These are phyloP conservation scores for Euleptes europaea DNA, from an alignment of 2,113 vertebrate genomes.

Conservation along the genomic window DNA sequence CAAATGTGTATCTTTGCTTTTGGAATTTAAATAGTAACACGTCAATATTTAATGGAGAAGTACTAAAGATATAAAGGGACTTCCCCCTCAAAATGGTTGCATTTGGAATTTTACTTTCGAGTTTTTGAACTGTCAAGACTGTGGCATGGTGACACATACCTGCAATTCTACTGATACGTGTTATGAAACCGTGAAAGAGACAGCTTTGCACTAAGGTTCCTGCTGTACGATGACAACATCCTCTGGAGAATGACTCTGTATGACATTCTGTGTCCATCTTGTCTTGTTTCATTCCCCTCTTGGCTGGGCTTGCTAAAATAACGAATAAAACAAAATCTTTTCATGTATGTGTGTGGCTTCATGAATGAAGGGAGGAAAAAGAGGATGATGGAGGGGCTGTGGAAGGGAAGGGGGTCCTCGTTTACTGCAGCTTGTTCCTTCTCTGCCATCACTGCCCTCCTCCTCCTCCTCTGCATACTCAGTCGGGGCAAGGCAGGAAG, in stretches of 20 bases:
- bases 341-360: neutral
- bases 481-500: too few relatives aligned
- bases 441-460: too few relatives aligned
- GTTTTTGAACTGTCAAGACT: neutral
- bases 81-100: neutral
- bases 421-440: too few relatives aligned
- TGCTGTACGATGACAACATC: neutral
- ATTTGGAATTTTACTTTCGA: slow-evolving; percentile 6
- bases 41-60: neutral
- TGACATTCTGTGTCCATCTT: neutral
- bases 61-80: neutral
- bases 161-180: neutral
- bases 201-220: neutral
- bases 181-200: neutral
- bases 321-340: too few relatives aligned
- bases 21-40: neutral
- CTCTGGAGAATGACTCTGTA: neutral
- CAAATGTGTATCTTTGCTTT: neutral
- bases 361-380: too few relatives aligned
- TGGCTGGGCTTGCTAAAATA: neutral
- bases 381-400: too few relatives aligned
- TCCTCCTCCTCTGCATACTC: too few relatives aligned
- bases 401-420: too few relatives aligned
- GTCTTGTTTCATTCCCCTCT: neutral
- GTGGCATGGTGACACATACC: neutral